Conservation (phyloP, 2,888 invertebrate species). For the Allacma fusca region DNA sequence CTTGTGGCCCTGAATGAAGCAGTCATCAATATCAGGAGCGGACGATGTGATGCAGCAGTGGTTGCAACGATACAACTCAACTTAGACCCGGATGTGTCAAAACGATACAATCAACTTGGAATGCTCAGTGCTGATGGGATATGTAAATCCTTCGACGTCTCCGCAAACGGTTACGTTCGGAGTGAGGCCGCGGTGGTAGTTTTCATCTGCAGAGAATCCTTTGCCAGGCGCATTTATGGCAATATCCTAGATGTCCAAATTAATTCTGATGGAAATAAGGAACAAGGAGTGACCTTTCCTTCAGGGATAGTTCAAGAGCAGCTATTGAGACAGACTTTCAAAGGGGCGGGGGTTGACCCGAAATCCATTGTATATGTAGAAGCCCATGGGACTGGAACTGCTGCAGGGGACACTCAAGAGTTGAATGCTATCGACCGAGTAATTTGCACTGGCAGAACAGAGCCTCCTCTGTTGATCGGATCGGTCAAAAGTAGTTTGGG, state of each 20-base stretch:
- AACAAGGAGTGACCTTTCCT: conserved; percentile 63
- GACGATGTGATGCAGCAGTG: conserved; percentile 92
- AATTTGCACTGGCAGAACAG: conserved; percentile 68
- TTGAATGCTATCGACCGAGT: conserved; percentile 90
- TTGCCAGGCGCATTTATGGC: conserved; percentile 83
- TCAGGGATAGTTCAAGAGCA: conserved; percentile 60
- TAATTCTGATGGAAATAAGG: conserved; percentile 88
- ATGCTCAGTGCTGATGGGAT: background rate
- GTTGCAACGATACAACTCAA: conserved; percentile 90
- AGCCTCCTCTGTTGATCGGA: conserved; percentile 90
- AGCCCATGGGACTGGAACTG: conserved; percentile 85
- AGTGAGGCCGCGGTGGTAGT: conserved; percentile 86
- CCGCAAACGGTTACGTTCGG: conserved; percentile 86
- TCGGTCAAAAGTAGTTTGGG: conserved; percentile 96
- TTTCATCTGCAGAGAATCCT: conserved; percentile 79
- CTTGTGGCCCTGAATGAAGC: conserved; percentile 91
- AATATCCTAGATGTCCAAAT: conserved; percentile 85
- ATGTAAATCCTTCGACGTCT: conserved; percentile 69
- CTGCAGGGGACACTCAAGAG: conserved; percentile 96
- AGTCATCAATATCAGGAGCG: conserved; percentile 77
- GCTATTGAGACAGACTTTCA: conserved; percentile 73
- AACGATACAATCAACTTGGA: background rate
- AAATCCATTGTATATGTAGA: conserved; percentile 79
- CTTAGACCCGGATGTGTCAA: background rate
- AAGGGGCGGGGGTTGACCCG: conserved; percentile 75